phyloP scores from a whole-genome alignment of 2,113 vertebrate genomes.

The Plecotus auritus region DNA sequence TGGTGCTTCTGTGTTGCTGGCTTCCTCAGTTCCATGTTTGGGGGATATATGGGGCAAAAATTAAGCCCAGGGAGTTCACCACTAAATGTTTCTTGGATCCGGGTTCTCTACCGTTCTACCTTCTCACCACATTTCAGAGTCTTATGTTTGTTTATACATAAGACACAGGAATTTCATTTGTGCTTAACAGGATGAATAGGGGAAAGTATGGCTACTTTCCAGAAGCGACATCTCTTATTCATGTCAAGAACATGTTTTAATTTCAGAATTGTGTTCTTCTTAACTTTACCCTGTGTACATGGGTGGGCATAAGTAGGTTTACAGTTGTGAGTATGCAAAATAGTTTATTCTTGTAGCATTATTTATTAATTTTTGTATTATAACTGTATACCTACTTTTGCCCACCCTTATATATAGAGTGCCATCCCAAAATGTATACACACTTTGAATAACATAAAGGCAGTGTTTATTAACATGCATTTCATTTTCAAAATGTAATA shows the following conservation, averaged over 20 bases:
- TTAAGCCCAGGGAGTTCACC: not conserved
- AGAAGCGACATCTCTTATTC: not conserved
- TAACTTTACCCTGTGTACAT: not conserved
- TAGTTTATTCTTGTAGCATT: not conserved
- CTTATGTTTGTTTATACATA: not conserved
- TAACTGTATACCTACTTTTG: not conserved
- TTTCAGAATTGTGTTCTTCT: not conserved
- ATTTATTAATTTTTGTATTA: not conserved
- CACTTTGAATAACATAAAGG: too few relatives aligned
- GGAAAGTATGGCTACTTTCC: not conserved
- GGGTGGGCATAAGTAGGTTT: not conserved
- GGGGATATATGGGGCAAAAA: not conserved
- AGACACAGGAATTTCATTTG: not conserved
- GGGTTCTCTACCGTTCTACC: not conserved
- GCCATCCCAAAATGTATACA: too few relatives aligned
- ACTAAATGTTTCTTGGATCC: not conserved
- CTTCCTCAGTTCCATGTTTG: not conserved
- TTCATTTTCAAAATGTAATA: too few relatives aligned
- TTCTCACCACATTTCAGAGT: not conserved
- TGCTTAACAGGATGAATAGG: not conserved
- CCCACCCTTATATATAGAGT: not conserved
- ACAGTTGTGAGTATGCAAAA: not conserved
- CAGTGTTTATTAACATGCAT: too few relatives aligned
- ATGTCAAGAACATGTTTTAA: not conserved
- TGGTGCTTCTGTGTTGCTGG: not conserved